Evolutionary conservation across 2,797 vertebrate genomes (phyloP).

Genomic region (Helostoma temminkii): DNA sequence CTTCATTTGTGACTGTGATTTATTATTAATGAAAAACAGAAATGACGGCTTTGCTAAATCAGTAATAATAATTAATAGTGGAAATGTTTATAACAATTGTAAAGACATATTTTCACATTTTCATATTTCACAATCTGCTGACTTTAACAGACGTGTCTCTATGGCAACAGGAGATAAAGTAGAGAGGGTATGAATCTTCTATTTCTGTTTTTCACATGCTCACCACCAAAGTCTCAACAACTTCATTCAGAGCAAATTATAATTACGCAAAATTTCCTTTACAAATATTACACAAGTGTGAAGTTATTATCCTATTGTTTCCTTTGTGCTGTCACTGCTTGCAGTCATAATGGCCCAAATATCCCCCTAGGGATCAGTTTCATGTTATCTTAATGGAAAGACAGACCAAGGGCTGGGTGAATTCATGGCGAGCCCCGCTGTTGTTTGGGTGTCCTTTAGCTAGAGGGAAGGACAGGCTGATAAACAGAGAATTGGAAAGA

Average conservation of each 20-base stretch:
- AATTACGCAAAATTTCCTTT: slow-evolving; percentile 1
- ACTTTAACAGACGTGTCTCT: slow-evolving; percentile 28
- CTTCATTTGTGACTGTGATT: too few species aligned
- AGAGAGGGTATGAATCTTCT: background rate
- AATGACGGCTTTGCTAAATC: slow-evolving; percentile 9
- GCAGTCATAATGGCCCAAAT: slow-evolving; percentile 19
- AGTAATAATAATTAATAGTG: background rate
- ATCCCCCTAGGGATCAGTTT: slow-evolving; percentile 39
- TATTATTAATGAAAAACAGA: background rate
- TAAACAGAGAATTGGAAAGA: slow-evolving; percentile 56
- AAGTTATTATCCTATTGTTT: background rate
- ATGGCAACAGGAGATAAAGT: slow-evolving; percentile 41
- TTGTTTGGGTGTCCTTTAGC: slow-evolving; percentile 74
- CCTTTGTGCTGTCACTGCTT: slow-evolving; percentile 14
- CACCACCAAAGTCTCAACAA: background rate
- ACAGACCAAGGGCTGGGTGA: slow-evolving; percentile 49
- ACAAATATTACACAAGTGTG: background rate
- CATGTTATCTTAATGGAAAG: slow-evolving; percentile 66
- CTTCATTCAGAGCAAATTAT: background rate
- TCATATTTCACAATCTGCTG: slow-evolving; percentile 6
- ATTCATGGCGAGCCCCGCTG: slow-evolving; percentile 43
- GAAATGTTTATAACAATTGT: background rate
- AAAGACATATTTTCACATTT: slow-evolving; percentile 18
- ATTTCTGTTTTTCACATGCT: slow-evolving; percentile 6
- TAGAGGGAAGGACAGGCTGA: slow-evolving; percentile 70